phyloP scores from a whole-genome alignment of 1,140 invertebrate genomes.

The Dufourea novaeangliae region DNA sequence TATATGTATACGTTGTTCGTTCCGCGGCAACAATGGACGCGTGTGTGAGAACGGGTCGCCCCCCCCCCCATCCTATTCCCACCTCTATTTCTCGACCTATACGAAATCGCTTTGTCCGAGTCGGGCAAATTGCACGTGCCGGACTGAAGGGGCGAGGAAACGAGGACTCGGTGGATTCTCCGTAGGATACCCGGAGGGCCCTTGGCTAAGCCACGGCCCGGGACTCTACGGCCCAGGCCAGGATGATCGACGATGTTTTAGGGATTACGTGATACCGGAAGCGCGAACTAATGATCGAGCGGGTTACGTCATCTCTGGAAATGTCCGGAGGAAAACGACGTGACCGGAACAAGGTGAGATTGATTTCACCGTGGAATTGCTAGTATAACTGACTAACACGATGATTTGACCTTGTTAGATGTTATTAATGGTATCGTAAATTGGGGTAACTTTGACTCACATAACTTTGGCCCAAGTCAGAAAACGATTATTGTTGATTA shows the following conservation, averaged over 20 bases:
- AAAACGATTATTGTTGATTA: no score
- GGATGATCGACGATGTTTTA: slow-evolving; percentile 66
- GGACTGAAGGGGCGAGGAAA: slow-evolving; percentile 59
- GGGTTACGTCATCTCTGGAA: slow-evolving; percentile 62
- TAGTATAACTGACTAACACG: not conserved
- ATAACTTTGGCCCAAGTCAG: no score
- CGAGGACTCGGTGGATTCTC: slow-evolving; percentile 56
- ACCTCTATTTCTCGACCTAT: no score
- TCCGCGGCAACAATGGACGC: slow-evolving; percentile 16
- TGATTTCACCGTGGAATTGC: not conserved
- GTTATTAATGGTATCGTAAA: not conserved
- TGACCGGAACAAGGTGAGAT: not conserved
- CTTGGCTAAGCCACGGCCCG: slow-evolving; percentile 43
- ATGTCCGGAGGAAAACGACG: slow-evolving; percentile 35
- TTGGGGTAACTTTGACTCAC: no score
- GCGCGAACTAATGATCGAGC: slow-evolving; percentile 58
- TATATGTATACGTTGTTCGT: slow-evolving; percentile 18
- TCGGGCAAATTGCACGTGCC: slow-evolving; percentile 58
- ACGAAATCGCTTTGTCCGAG: slow-evolving; percentile 60
- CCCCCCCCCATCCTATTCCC: no score
- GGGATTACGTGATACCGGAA: slow-evolving; percentile 67
- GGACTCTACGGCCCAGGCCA: slow-evolving; percentile 36
- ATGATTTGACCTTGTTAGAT: not conserved
- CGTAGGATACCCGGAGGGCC: slow-evolving; percentile 52
- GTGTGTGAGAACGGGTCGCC: slow-evolving; percentile 38